A percentile compares a stretch with the other conserved stretches of the same genome.
phyloP scores from a whole-genome alignment of 1,140 invertebrate genomes.

The Philaenus spumarius region DNA sequence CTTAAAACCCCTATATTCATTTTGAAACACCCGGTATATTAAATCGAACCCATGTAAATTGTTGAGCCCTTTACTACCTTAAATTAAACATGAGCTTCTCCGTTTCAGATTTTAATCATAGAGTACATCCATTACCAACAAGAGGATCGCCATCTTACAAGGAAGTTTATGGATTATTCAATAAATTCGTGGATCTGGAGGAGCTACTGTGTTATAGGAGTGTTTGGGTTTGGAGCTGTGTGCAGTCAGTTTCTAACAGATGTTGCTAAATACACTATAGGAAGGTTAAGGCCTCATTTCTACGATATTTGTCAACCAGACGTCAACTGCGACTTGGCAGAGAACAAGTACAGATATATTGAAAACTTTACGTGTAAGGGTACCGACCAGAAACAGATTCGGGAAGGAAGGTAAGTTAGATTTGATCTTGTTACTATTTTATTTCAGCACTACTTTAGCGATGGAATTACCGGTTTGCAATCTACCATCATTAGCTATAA shows the following conservation, averaged over 20 bases:
- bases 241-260: slow-evolving; percentile 78
- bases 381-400: slow-evolving; percentile 49
- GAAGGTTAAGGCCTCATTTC: slow-evolving; percentile 88
- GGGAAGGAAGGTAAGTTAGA: slow-evolving; percentile 57
- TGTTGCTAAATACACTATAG: slow-evolving; percentile 86
- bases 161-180: slow-evolving; percentile 24
- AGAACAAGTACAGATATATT: slow-evolving; percentile 47
- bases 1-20: too few species aligned
- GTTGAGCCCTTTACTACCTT: too few species aligned
- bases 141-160: background rate
- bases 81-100: background rate
- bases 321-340: slow-evolving; percentile 34
- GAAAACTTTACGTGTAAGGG: slow-evolving; percentile 52
- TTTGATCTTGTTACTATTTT: too few species aligned
- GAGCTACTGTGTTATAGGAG: slow-evolving; percentile 62
- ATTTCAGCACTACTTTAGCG: too few species aligned
- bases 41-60: too few species aligned
- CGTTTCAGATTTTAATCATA: slow-evolving; percentile 22
- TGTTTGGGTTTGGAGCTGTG: slow-evolving; percentile 81
- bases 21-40: too few species aligned
- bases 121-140: slow-evolving; percentile 18
- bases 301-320: slow-evolving; percentile 62
- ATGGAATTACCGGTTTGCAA: too few species aligned
- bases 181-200: slow-evolving; percentile 62
- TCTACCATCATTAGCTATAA: too few species aligned